Evolutionary conservation across 2,888 invertebrate genomes (phyloP).

Genomic region (Drosophila koepferae): DNA sequence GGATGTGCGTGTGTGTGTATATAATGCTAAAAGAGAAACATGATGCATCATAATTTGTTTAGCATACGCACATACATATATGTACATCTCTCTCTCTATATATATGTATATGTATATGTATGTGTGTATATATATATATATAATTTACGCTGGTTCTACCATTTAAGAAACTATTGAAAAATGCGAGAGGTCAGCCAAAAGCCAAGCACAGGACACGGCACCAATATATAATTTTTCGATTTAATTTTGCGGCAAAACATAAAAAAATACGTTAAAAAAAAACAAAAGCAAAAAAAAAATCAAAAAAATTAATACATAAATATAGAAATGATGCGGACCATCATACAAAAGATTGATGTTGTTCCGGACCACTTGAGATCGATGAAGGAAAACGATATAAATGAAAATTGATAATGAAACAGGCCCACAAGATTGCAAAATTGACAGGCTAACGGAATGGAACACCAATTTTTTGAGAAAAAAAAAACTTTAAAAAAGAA

Average conservation of each 20-base stretch:
- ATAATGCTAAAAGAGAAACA: conserved; percentile 69
- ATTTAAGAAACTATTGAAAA: conserved; percentile 69
- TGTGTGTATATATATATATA: conserved; percentile 34
- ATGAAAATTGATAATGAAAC: conserved; percentile 51
- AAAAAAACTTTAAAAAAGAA: conserved; percentile 37
- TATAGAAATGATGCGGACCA: conserved; percentile 78
- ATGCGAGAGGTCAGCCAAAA: conserved; percentile 50
- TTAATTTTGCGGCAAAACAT: conserved; percentile 67
- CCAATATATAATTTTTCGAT: conserved; percentile 56
- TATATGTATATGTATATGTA: neutral
- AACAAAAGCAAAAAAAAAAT: conserved; percentile 46
- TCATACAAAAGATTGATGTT: conserved; percentile 84
- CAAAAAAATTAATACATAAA: conserved; percentile 26
- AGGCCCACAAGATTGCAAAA: neutral
- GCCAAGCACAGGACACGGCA: conserved; percentile 15
- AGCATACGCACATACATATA: conserved; percentile 57
- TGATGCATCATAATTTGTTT: conserved; percentile 80
- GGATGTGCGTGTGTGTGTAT: conserved; percentile 78
- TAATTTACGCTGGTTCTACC: conserved; percentile 76
- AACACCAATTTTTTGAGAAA: conserved; percentile 71
- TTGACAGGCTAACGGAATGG: conserved; percentile 59
- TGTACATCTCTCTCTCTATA: conserved; percentile 8
- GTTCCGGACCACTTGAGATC: conserved; percentile 77
- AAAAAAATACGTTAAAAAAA: conserved; percentile 57
- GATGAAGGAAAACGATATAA: conserved; percentile 61